Percentiles rank a stretch among this genome's conserved stretches.
phyloP scores from a whole-genome alignment of 2,113 vertebrate species.

The Barbus barbus region DNA sequence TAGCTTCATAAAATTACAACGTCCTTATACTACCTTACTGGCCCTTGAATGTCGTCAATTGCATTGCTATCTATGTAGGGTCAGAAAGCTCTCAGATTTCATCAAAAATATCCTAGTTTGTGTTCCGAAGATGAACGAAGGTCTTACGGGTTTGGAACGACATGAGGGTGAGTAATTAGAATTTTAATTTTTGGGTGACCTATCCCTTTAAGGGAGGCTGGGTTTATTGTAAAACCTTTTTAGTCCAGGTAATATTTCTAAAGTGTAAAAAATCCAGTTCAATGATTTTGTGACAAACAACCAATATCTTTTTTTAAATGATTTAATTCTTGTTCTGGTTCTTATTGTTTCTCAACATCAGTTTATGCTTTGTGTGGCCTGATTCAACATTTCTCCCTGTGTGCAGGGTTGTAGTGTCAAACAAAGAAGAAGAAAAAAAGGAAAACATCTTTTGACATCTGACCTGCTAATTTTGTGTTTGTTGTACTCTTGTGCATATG shows the following conservation, averaged over 20 bases:
- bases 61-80: too few relatives aligned
- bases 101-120: too few relatives aligned
- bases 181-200: too few relatives aligned
- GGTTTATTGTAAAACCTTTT: not conserved
- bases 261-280: too few relatives aligned
- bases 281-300: not conserved
- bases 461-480: not conserved
- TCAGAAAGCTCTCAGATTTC: too few relatives aligned
- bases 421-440: not conserved
- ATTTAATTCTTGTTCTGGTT: not conserved
- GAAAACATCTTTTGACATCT: not conserved
- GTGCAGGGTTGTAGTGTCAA: not conserved
- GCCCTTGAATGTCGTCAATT: too few relatives aligned
- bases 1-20: too few relatives aligned
- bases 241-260: too few relatives aligned
- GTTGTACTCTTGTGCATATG: not conserved
- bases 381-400: not conserved
- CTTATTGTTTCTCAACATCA: conserved; percentile 7
- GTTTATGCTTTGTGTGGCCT: not conserved
- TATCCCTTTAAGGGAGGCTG: not conserved
- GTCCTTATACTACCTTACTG: too few relatives aligned
- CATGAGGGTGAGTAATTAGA: too few relatives aligned
- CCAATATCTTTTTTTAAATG: not conserved
- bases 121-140: too few relatives aligned
- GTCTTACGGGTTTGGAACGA: too few relatives aligned